Conservation (phyloP, 2,113 vertebrate genomes). For the Sinocyclocheilus anophthalmus region DNA sequence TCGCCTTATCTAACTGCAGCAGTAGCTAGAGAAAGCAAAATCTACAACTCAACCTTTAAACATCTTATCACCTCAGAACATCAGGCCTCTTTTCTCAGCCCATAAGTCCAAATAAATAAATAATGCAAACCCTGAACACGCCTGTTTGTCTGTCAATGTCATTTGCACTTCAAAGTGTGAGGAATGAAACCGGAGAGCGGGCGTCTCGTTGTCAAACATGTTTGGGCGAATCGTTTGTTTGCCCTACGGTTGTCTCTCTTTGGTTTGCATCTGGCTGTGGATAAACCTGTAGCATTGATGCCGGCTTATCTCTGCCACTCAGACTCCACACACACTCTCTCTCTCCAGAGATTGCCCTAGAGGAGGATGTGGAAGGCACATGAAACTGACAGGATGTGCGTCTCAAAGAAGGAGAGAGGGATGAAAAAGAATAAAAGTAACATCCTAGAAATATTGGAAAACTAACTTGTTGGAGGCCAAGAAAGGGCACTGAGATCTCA, state of each 20-base stretch:
- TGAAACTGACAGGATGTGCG: conserved; percentile 25
- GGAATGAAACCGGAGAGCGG: conserved; percentile 43
- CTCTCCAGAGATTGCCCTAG: conserved; percentile 41
- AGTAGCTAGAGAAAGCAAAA: conserved; percentile 20
- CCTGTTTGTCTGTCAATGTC: conserved; percentile 36
- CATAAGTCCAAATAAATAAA: conserved; percentile 29
- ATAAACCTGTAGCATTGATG: conserved; percentile 50
- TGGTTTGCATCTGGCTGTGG: conserved; percentile 14
- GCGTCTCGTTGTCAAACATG: conserved; percentile 41
- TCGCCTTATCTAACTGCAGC: conserved; percentile 40
- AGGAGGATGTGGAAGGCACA: conserved; percentile 32
- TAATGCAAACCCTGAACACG: conserved; percentile 26
- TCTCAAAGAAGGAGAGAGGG: neutral
- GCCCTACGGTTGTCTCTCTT: neutral
- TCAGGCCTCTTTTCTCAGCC: conserved; percentile 10
- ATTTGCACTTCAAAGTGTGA: conserved; percentile 57
- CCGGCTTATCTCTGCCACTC: conserved; percentile 55
- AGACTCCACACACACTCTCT: conserved; percentile 31
- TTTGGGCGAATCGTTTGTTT: neutral
- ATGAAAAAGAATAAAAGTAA: conserved; percentile 12
- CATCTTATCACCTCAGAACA: conserved; percentile 47
- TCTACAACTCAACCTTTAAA: conserved; percentile 36
- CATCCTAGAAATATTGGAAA: conserved; percentile 36
- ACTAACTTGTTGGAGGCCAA: conserved; percentile 27
- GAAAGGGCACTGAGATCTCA: neutral